These are phyloP conservation scores for Augochlorella aurata DNA, from an alignment of 2,888 invertebrate genomes.

Conservation along the genomic window DNA sequence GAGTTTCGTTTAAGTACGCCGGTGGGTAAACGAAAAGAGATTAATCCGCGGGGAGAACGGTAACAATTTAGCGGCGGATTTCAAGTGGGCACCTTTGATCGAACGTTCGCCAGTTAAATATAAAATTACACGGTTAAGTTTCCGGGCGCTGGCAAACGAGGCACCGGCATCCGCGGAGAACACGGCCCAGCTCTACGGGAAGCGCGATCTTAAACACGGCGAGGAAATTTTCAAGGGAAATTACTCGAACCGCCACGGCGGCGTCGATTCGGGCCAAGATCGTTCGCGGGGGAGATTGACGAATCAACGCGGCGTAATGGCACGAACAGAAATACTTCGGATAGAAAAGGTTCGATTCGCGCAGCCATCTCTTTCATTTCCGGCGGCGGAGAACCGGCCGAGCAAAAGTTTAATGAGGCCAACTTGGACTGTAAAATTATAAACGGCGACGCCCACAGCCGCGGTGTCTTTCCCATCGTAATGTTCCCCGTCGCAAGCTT, in stretches of 20 bases:
- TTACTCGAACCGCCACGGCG: slow-evolving; percentile 51
- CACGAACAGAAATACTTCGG: slow-evolving; percentile 57
- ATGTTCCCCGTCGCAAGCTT: not conserved
- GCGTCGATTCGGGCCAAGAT: slow-evolving; percentile 43
- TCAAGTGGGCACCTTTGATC: slow-evolving; percentile 12
- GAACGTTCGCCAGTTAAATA: slow-evolving; percentile 1
- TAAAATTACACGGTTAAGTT: slow-evolving; percentile 16
- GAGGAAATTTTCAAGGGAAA: slow-evolving; percentile 66
- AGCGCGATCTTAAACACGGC: slow-evolving; percentile 45
- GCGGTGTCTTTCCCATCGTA: not conserved
- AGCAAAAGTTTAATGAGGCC: slow-evolving; percentile 41
- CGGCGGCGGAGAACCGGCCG: slow-evolving; percentile 6
- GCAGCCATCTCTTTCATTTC: slow-evolving; percentile 33
- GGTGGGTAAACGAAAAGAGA: slow-evolving; percentile 4
- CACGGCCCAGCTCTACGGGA: not conserved
- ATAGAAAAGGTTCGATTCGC: slow-evolving; percentile 41
- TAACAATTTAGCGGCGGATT: slow-evolving; percentile 28
- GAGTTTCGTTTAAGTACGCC: slow-evolving; percentile 6
- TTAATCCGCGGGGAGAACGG: slow-evolving; percentile 13
- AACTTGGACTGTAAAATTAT: slow-evolving; percentile 26
- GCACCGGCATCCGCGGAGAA: slow-evolving; percentile 17
- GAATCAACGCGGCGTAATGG: slow-evolving; percentile 65
- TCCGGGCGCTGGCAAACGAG: not conserved
- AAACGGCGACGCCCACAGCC: not conserved
- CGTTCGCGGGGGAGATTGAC: slow-evolving; percentile 60